These are phyloP conservation scores for Papilio xuthus DNA, from an alignment of 1,140 invertebrate genomes.

Conservation along the genomic window DNA sequence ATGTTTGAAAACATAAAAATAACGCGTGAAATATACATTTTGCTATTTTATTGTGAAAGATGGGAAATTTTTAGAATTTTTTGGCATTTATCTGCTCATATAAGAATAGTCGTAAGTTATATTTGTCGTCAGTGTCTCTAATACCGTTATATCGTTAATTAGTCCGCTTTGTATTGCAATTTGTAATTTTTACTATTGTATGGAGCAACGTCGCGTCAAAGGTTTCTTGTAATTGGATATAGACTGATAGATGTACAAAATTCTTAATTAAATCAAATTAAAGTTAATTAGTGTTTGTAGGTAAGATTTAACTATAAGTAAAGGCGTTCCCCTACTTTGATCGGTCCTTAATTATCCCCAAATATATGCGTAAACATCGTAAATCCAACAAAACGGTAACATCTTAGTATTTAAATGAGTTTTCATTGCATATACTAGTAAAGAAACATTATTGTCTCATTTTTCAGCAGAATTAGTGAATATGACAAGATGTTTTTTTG, in stretches of 20 bases:
- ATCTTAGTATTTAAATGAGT: too few relatives aligned
- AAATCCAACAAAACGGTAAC: too few relatives aligned
- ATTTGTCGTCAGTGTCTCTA: background rate
- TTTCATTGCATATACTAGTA: too few relatives aligned
- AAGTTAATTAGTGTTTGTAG: background rate
- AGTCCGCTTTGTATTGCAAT: background rate
- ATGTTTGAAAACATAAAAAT: too few relatives aligned
- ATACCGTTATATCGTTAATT: background rate
- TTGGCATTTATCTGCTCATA: too few relatives aligned
- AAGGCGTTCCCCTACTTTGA: background rate
- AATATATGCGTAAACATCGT: too few relatives aligned
- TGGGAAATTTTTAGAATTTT: too few relatives aligned
- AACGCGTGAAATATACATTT: too few relatives aligned
- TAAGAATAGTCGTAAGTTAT: background rate
- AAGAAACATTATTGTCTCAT: too few relatives aligned
- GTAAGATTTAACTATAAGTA: background rate
- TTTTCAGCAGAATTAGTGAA: too few relatives aligned
- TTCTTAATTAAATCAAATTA: background rate
- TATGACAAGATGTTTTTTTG: too few relatives aligned
- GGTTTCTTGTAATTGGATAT: background rate
- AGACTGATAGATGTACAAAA: slow-evolving; percentile 27
- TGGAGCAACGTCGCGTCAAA: background rate
- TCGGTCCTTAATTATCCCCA: background rate
- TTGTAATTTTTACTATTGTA: background rate
- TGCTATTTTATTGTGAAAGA: too few relatives aligned